Evolutionary conservation across 2,797 vertebrate species (phyloP).

Genomic region (Bryconaethiops microstoma): DNA sequence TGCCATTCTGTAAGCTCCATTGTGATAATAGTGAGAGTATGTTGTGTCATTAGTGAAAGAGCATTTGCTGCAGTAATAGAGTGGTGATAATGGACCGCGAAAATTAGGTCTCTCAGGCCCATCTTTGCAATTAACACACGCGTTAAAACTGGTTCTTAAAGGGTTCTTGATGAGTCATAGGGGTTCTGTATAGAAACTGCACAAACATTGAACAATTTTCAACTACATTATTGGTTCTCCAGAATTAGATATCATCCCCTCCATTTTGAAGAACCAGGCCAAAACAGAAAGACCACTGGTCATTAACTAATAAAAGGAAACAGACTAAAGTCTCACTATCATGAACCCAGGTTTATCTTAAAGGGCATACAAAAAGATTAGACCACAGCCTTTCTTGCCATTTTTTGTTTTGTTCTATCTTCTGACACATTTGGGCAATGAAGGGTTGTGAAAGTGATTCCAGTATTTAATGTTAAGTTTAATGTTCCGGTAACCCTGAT

Average conservation of each 20-base stretch:
- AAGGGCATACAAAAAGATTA: background rate
- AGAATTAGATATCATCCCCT: background rate
- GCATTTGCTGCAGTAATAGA: constrained; percentile 39
- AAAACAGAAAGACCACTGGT: background rate
- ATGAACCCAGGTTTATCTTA: no score
- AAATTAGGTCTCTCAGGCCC: constrained; percentile 39
- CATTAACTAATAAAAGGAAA: background rate
- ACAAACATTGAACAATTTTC: background rate
- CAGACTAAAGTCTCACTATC: background rate
- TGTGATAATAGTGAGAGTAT: constrained; percentile 28
- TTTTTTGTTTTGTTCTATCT: no score
- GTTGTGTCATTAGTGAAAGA: constrained; percentile 32
- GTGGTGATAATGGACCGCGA: constrained; percentile 39
- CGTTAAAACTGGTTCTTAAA: constrained; percentile 32
- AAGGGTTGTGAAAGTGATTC: background rate
- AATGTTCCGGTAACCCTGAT: background rate
- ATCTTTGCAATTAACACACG: constrained; percentile 34
- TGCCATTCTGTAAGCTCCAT: constrained; percentile 8
- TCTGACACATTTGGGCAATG: background rate
- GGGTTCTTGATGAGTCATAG: constrained; percentile 25
- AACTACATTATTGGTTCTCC: constrained; percentile 7
- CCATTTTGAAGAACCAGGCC: background rate
- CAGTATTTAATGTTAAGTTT: background rate
- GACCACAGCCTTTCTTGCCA: background rate
- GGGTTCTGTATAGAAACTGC: constrained; percentile 5